Conservation (phyloP, 2,888 invertebrate genomes). For the Drosophila suboccidentalis region DNA sequence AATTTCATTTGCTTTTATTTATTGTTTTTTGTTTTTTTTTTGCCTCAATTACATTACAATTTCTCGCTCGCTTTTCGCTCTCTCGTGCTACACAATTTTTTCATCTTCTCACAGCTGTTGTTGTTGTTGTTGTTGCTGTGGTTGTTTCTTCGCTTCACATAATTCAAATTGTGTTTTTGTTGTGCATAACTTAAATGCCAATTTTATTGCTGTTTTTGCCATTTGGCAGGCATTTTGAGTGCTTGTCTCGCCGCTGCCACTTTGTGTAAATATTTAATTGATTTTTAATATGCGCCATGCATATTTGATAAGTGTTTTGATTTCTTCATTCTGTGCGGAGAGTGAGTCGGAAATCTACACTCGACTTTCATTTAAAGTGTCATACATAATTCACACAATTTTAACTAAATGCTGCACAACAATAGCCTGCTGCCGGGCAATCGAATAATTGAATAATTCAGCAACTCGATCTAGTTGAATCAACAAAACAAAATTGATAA, state of each 20-base stretch:
- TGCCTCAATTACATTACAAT: constrained; percentile 72
- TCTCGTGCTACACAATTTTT: constrained; percentile 2
- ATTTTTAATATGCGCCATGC: constrained; percentile 75
- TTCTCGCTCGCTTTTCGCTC: constrained; percentile 29
- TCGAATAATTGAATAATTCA: constrained; percentile 19
- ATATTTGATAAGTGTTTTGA: constrained; percentile 67
- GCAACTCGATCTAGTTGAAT: not conserved
- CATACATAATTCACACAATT: constrained; percentile 27
- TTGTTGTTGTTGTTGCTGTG: constrained; percentile 18
- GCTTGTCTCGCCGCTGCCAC: constrained; percentile 36
- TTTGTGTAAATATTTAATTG: constrained; percentile 78
- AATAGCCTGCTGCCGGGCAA: constrained; percentile 1
- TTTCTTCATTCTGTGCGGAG: constrained; percentile 18
- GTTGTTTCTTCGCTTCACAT: constrained; percentile 32
- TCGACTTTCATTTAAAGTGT: constrained; percentile 27
- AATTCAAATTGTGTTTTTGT: constrained; percentile 43
- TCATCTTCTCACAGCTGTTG: constrained; percentile 1
- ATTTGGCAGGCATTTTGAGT: constrained; percentile 53
- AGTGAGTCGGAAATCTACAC: constrained; percentile 4
- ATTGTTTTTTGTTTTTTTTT: constrained; percentile 34
- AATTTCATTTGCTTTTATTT: constrained; percentile 75
- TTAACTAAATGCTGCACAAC: constrained; percentile 8
- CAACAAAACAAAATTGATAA: not conserved
- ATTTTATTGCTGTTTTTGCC: constrained; percentile 28
- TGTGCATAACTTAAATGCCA: constrained; percentile 38